phyloP scores from a whole-genome alignment of 2,113 vertebrate genomes.

The Edolisoma coerulescens region DNA sequence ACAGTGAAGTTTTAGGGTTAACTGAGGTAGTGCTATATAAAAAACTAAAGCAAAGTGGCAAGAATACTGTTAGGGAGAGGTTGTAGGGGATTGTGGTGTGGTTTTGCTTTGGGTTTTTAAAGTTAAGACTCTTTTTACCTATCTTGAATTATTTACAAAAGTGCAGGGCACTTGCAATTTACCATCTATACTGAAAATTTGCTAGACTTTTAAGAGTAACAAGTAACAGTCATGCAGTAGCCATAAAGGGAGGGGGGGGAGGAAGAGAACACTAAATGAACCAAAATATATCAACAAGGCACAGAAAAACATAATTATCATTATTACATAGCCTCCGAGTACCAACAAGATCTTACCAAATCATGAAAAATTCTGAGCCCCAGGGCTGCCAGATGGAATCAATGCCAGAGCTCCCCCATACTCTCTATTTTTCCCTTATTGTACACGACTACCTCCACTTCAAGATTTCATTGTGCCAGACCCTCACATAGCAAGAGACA shows the following conservation, averaged over 20 bases:
- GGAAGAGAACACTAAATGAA: not conserved
- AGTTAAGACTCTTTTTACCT: not conserved
- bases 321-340: not conserved
- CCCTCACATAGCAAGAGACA: not conserved
- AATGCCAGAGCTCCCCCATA: not conserved
- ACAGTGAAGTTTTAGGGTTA: not conserved
- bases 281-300: not conserved
- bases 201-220: not conserved
- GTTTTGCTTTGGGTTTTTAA: not conserved
- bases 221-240: not conserved
- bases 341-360: not conserved
- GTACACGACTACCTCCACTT: not conserved
- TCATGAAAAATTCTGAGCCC: not conserved
- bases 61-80: not conserved
- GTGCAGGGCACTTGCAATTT: not conserved
- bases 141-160: not conserved
- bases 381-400: not conserved
- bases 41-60: not conserved
- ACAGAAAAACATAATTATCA: not conserved
- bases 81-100: not conserved
- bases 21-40: rapidly evolving
- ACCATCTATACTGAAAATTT: not conserved
- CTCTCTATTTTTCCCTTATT: not conserved
- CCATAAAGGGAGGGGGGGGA: not conserved
- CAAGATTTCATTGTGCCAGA: not conserved